phyloP scores from a whole-genome alignment of 2,888 invertebrate species.

The Atethmia centrago region DNA sequence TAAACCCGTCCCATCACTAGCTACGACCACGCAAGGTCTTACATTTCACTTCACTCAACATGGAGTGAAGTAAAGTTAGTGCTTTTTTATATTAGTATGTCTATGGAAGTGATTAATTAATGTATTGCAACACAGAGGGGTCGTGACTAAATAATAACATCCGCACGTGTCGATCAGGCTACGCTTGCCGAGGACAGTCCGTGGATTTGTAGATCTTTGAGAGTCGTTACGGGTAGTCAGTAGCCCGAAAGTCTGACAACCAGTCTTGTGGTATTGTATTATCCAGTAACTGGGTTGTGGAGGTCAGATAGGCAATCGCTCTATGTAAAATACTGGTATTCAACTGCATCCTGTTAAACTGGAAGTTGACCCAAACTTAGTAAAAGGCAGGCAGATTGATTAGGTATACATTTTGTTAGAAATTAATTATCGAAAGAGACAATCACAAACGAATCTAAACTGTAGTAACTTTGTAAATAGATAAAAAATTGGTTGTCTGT shows the following conservation, averaged over 20 bases:
- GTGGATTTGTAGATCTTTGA: background rate
- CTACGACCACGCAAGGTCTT: conserved; percentile 65
- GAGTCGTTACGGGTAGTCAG: background rate
- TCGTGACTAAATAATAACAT: background rate
- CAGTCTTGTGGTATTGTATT: background rate
- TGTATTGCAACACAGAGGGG: background rate
- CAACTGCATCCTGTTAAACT: background rate
- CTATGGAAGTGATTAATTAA: background rate
- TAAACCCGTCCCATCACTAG: conserved; percentile 50
- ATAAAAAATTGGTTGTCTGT: background rate
- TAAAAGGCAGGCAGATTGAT: background rate
- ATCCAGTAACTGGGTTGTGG: background rate
- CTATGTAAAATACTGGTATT: background rate
- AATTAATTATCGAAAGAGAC: background rate
- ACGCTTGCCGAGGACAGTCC: background rate
- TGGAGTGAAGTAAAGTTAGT: conserved; percentile 27
- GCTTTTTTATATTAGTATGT: conserved; percentile 8
- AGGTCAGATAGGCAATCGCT: background rate
- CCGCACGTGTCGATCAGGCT: background rate
- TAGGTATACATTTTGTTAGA: background rate
- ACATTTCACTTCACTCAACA: conserved; percentile 55
- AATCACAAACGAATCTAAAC: background rate
- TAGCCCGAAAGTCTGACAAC: background rate
- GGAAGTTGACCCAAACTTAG: background rate
- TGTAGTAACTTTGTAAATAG: background rate